Base-by-base conservation (phyloP, 2,113 vertebrate genomes). In the Rhagologus leucostigma region DNA sequence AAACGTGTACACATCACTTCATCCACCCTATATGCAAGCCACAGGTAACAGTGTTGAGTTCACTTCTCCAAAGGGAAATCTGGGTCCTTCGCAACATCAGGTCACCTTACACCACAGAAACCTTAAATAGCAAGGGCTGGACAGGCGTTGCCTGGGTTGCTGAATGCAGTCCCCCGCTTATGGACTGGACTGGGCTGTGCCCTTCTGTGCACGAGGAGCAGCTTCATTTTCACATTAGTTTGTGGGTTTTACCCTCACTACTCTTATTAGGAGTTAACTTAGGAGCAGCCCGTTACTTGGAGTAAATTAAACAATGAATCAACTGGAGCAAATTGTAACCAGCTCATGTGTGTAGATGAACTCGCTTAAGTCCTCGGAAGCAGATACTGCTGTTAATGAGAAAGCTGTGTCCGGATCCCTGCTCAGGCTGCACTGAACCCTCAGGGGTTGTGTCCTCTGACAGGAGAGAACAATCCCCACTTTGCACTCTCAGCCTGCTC, bases 231-330 rank as follows among this genome's bases (percentile, higher is more conserved):
- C 44, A 41, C 47, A 78, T 60, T 29, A 92, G 62, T 69, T 78
- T 67, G 76, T 78, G 87, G 84, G 9, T 82, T 94, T 92, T 68
- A 46, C 26, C 68, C 79, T 32, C 64, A 24, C 52, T 21, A 6
- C 55, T 78, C 60, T 44, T 50, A 44, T 50, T 74, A 77, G 76
- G 70, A 52, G 69, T 92, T 82, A 76, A 75, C 10, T 63, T 67
- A 35, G 0, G 7, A 80, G 64, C 29, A 77, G 60, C 64, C 79
- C 12, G 2, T 86, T 74, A 56, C 44, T 70, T 10, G 24, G 16
- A 74, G 60, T 87, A 56, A 80, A 67, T 91, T 60, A 81, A 74
- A 50, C 71, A 88, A 50, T 62, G 68, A 93, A 94, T 77, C 71
- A 73, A 77, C 35, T 63, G 29, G 59, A 93, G 70, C 49, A 92